These are phyloP conservation scores for Latrodectus elegans DNA, from an alignment of 2,888 invertebrate species.

Conservation along the genomic window DNA sequence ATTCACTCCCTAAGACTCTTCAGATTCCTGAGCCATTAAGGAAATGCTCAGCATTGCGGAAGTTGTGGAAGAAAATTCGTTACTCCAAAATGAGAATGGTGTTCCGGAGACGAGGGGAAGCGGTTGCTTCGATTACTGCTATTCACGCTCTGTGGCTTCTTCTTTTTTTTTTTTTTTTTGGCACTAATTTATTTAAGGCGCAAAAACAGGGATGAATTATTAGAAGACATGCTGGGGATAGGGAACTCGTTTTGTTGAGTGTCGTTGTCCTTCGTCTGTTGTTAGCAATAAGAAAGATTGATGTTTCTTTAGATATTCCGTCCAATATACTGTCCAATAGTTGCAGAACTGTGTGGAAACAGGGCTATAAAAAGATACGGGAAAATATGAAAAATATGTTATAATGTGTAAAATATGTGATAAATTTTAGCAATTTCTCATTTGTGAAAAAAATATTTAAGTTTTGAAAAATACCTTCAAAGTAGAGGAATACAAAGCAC, in stretches of 20 bases:
- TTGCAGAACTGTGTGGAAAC: too few species aligned
- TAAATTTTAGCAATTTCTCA: too few species aligned
- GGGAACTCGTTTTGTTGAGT: neutral
- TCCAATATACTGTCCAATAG: too few species aligned
- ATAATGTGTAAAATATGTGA: too few species aligned
- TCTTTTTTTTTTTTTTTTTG: too few species aligned
- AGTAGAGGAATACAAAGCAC: too few species aligned
- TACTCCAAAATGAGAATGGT: neutral
- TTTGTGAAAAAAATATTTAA: too few species aligned
- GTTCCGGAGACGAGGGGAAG: neutral
- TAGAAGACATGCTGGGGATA: neutral
- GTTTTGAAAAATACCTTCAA: too few species aligned
- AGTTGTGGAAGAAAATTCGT: conserved; percentile 2
- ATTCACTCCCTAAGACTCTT: neutral
- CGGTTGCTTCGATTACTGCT: conserved; percentile 29
- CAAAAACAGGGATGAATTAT: neutral
- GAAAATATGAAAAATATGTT: too few species aligned
- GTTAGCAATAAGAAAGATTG: too few species aligned
- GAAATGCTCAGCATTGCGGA: neutral
- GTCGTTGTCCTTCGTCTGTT: neutral
- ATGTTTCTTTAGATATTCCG: too few species aligned
- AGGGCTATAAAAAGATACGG: too few species aligned
- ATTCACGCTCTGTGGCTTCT: conserved; percentile 3
- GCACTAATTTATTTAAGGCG: neutral
- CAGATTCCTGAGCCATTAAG: neutral